Percentiles rank a stretch among this genome's conserved stretches.
These are phyloP conservation scores for Molossus alvarezi DNA, from an alignment of 2,797 vertebrate species.

Conservation along the genomic window DNA sequence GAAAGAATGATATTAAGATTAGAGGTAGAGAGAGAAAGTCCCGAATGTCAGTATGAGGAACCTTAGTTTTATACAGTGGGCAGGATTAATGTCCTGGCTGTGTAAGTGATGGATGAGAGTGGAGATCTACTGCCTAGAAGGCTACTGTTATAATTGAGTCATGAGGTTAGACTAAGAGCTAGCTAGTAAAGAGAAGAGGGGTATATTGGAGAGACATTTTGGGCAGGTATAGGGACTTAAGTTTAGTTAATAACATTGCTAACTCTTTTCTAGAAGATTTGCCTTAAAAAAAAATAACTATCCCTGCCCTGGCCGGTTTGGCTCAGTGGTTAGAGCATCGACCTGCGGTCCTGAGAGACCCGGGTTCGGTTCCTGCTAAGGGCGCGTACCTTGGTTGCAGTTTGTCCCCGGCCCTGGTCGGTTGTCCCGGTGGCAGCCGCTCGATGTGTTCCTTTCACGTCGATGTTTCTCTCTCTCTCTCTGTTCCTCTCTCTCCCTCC, in stretches of 20 bases:
- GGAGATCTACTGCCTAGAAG: not conserved
- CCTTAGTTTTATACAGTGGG: not conserved
- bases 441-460: too few relatives aligned
- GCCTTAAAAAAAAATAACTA: conserved; percentile 50
- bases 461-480: too few relatives aligned
- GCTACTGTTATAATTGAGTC: conserved; percentile 6
- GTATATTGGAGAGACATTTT: conserved; percentile 45
- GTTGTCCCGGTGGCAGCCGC: too few relatives aligned
- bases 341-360: too few relatives aligned
- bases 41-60: not conserved
- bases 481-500: too few relatives aligned
- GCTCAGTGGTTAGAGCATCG: too few relatives aligned
- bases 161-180: conserved; percentile 65
- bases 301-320: too few relatives aligned
- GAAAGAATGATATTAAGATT: conserved; percentile 51
- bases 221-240: not conserved
- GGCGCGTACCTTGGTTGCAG: too few relatives aligned
- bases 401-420: too few relatives aligned
- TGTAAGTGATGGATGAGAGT: conserved; percentile 24
- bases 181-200: conserved; percentile 40
- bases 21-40: not conserved
- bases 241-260: conserved; percentile 52
- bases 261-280: conserved; percentile 43
- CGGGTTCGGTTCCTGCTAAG: too few relatives aligned
- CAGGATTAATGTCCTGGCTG: conserved; percentile 8